phyloP scores from a whole-genome alignment of 2,797 vertebrate species.

The Darevskia nairensis region DNA sequence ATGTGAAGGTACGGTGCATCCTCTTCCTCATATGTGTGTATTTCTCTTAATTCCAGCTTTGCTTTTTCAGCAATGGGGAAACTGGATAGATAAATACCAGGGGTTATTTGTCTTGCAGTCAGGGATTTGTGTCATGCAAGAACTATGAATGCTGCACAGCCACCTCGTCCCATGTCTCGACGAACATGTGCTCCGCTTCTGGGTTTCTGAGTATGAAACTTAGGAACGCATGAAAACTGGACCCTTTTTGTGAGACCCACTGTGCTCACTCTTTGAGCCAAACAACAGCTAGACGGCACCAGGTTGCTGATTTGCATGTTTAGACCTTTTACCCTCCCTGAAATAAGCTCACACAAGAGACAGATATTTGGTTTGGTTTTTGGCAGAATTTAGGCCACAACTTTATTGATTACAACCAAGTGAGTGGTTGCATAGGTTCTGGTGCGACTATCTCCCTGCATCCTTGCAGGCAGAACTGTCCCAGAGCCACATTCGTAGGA shows the following conservation, averaged over 20 bases:
- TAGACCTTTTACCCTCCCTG: no score
- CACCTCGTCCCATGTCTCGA: not conserved
- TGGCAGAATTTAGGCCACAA: no score
- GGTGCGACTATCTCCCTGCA: no score
- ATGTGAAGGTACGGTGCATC: slow-evolving; percentile 85
- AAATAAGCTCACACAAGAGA: no score
- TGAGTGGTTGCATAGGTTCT: no score
- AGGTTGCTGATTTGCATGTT: no score
- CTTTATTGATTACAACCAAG: no score
- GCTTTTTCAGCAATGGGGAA: not conserved
- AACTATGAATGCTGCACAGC: not conserved
- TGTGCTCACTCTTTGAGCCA: no score
- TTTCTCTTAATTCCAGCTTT: slow-evolving; percentile 13
- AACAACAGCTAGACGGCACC: no score
- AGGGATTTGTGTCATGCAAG: not conserved
- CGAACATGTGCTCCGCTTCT: not conserved
- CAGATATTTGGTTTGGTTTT: no score
- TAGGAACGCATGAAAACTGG: not conserved
- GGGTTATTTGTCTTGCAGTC: not conserved
- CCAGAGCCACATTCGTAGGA: no score
- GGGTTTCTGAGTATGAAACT: not conserved
- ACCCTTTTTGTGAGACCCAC: not conserved
- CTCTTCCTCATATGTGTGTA: slow-evolving; percentile 43
- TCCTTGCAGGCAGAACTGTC: no score
- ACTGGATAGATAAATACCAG: not conserved